Percentiles rank a stretch among this genome's conserved stretches.
These are phyloP conservation scores for Drosophila vallismaia DNA, from an alignment of 2,888 invertebrate species.

Conservation along the genomic window DNA sequence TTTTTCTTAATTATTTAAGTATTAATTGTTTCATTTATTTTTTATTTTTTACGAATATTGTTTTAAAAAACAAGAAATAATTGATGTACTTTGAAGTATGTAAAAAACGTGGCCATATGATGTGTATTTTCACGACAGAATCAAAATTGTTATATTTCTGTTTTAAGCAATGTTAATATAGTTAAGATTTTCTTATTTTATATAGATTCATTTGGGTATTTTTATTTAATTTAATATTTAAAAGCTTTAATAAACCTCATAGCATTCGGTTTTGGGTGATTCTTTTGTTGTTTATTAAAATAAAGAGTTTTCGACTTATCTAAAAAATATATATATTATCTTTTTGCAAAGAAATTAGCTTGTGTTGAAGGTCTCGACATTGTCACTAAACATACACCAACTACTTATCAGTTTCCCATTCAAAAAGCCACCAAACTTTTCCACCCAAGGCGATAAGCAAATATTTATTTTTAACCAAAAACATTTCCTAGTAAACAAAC, in stretches of 20 bases:
- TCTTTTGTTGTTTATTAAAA: conserved; percentile 44
- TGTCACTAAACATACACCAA: neutral
- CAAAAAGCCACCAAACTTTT: conserved; percentile 7
- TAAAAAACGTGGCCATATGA: neutral
- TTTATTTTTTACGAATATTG: neutral
- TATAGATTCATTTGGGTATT: conserved; percentile 12
- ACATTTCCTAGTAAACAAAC: conserved; percentile 42
- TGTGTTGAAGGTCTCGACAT: conserved; percentile 1
- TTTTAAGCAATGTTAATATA: too few species aligned
- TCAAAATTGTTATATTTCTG: too few species aligned
- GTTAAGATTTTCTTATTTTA: neutral
- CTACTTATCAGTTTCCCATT: conserved; percentile 49
- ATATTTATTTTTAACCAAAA: conserved; percentile 25
- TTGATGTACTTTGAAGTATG: neutral
- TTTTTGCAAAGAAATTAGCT: neutral
- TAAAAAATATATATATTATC: conserved; percentile 11
- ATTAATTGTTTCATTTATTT: neutral
- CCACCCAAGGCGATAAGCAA: conserved; percentile 6
- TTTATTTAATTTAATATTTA: conserved; percentile 47
- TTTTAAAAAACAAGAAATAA: neutral
- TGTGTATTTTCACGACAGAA: too few species aligned
- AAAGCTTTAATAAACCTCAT: neutral
- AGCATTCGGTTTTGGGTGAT: conserved; percentile 10
- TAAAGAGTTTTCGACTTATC: conserved; percentile 38
- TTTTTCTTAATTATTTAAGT: neutral